These are phyloP conservation scores for Neoascia interrupta DNA, from an alignment of 2,888 invertebrate species.

Conservation along the genomic window DNA sequence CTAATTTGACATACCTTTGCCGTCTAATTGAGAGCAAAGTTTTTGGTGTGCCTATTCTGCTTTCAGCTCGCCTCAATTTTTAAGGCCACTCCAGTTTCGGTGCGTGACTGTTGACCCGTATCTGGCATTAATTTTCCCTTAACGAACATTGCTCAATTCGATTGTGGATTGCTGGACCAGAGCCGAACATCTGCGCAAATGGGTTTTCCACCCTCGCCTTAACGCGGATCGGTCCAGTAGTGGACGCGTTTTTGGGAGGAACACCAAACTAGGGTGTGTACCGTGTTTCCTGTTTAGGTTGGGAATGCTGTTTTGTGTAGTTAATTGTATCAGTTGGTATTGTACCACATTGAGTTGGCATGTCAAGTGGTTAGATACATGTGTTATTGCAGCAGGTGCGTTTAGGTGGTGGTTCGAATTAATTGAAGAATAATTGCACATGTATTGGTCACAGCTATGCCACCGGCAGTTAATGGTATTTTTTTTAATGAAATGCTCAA, in stretches of 20 bases:
- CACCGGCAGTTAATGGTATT: slow-evolving; percentile 25
- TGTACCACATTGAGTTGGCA: not conserved
- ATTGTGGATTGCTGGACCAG: slow-evolving; percentile 33
- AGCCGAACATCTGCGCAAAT: slow-evolving; percentile 37
- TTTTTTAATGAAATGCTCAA: slow-evolving; percentile 14
- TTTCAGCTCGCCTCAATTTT: not conserved
- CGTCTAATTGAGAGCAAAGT: slow-evolving; percentile 12
- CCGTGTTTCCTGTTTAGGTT: slow-evolving; percentile 44
- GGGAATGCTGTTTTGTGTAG: slow-evolving; percentile 21
- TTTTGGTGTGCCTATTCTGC: slow-evolving; percentile 9
- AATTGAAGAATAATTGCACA: slow-evolving; percentile 61
- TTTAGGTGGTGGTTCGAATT: slow-evolving; percentile 19
- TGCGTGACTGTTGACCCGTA: slow-evolving; percentile 40
- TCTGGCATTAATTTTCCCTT: slow-evolving; percentile 6
- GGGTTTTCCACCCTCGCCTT: not conserved
- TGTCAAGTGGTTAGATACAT: slow-evolving; percentile 30
- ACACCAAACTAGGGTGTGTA: slow-evolving; percentile 8
- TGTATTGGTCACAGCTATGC: slow-evolving; percentile 35
- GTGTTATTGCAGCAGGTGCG: slow-evolving; percentile 53
- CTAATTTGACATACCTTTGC: not conserved
- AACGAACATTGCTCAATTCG: not conserved
- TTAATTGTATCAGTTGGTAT: not conserved
- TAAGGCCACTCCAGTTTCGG: slow-evolving; percentile 3
- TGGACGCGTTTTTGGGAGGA: no score
- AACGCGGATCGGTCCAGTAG: not conserved